Conservation (phyloP, 1,140 invertebrate genomes). For the Drosophila orena region DNA sequence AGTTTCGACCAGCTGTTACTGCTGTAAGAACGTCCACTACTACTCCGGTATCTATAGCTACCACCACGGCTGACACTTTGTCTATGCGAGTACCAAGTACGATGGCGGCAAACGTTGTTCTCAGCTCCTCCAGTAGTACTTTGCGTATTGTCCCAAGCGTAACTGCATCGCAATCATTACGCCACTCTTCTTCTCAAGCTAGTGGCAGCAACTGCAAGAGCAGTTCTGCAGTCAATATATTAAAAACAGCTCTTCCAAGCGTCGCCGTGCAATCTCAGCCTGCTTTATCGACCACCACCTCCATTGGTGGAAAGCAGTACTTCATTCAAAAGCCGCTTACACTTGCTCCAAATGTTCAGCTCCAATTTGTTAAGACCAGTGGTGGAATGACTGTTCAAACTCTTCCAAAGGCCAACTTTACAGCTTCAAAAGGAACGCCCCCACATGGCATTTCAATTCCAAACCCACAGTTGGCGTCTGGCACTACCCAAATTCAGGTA, state of each 20-base stretch:
- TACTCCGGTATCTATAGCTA: background rate
- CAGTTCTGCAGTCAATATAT: conserved; percentile 48
- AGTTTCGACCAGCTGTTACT: conserved; percentile 53
- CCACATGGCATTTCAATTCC: conserved; percentile 36
- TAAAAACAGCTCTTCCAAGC: conserved; percentile 56
- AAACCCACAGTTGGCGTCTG: conserved; percentile 33
- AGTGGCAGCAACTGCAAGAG: background rate
- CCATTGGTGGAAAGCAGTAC: conserved; percentile 79
- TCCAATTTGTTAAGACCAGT: conserved; percentile 82
- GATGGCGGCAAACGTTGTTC: conserved; percentile 43
- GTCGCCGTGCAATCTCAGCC: conserved; percentile 12
- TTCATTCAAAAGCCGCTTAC: conserved; percentile 81
- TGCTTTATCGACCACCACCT: conserved; percentile 30
- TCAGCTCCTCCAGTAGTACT: conserved; percentile 40
- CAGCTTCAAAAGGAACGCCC: conserved; percentile 64
- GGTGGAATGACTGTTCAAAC: conserved; percentile 79
- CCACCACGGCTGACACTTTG: conserved; percentile 17
- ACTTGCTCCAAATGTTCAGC: conserved; percentile 72
- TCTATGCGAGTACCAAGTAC: conserved; percentile 54
- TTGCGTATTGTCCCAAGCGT: conserved; percentile 61
- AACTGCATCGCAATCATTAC: conserved; percentile 53
- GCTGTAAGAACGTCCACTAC: conserved; percentile 16
- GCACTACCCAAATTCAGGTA: conserved; percentile 82
- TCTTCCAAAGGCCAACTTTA: conserved; percentile 78
- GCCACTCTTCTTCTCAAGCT: conserved; percentile 61